Evolutionary conservation across 2,888 invertebrate genomes (phyloP), one percentile per base, ranked within the genome.

Genomic region (Diarsia mendica): DNA sequence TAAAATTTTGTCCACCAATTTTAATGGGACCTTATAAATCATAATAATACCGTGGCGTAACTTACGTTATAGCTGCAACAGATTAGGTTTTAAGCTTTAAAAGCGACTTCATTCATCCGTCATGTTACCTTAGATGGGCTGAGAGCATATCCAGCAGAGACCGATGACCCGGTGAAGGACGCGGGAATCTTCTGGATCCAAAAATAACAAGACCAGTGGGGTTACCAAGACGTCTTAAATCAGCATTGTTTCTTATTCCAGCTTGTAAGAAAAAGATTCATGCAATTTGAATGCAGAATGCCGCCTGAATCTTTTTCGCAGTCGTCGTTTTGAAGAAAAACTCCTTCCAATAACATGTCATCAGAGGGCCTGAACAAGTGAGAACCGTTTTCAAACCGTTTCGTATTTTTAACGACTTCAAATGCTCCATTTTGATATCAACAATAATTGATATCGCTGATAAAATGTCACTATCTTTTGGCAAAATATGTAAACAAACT

Each of bases 101-200:
- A n/a, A n/a, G n/a, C n/a, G n/a, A n/a, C n/a, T n/a, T n/a, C 73
- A 69, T 69, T 58, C 23, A 44, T 15, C 20, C 48, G 6, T 39
- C n/a, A 9, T 3, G 10, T 39, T 58, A n/a, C 4, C 20, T 18
- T 39, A 23, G 13, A 39, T 39, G 9, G 9, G 6, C 5, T n/a
- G 18, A 39, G n/a, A 20, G 28, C 8, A 33, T 11, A 53, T 53
- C n/a, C 11, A 23, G n/a, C 13, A 13, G 55, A 13, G 11, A 55
- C 6, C 6, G 55, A 28, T 28, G 28, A 28, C 28, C 28, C 28
- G 28, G 28, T n/a, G n/a, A 28, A 28, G 28, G 6, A 11, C 55
- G 23, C 23, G 13, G 13, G 23, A 23, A 55, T 55, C 5, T 55
- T 5, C 20, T 28, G 28, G 28, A 28, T 28, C 28, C 28, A 28